These are phyloP conservation scores for Peribatodes rhomboidaria DNA, from an alignment of 2,888 invertebrate genomes.

Conservation along the genomic window DNA sequence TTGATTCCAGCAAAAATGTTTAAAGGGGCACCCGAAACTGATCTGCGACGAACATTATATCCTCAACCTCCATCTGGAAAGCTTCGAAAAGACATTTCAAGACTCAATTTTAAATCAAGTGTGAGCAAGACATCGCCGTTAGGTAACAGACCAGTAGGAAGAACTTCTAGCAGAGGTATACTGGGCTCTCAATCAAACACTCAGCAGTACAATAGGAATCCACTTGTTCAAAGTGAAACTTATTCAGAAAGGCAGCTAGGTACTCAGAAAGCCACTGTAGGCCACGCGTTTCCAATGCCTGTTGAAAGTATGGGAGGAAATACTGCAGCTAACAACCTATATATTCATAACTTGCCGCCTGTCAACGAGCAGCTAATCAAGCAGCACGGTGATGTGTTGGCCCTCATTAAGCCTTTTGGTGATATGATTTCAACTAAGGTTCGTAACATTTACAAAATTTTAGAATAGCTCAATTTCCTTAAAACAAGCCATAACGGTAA, in stretches of 20 bases:
- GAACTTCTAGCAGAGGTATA: constrained; percentile 69
- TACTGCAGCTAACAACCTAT: constrained; percentile 58
- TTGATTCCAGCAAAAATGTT: constrained; percentile 65
- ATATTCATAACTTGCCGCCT: constrained; percentile 35
- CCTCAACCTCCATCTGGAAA: constrained; percentile 59
- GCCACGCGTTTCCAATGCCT: constrained; percentile 51
- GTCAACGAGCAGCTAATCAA: constrained; percentile 52
- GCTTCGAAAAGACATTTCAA: constrained; percentile 47
- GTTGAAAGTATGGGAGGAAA: constrained; percentile 75
- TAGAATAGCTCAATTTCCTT: neutral
- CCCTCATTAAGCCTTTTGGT: constrained; percentile 49
- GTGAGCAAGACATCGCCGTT: constrained; percentile 75
- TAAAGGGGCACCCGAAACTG: constrained; percentile 53
- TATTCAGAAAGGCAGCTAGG: constrained; percentile 69
- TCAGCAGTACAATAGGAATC: constrained; percentile 65
- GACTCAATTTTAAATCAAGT: constrained; percentile 69
- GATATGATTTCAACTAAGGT: constrained; percentile 35
- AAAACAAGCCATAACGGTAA: no score
- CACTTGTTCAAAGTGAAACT: constrained; percentile 53
- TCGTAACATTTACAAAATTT: neutral
- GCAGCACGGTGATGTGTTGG: constrained; percentile 65
- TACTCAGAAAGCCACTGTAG: constrained; percentile 43
- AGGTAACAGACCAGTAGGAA: constrained; percentile 60
- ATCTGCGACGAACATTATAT: constrained; percentile 71
- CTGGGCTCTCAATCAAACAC: constrained; percentile 76